Evolutionary conservation across 1,140 invertebrate genomes (phyloP), one percentile per base, ranked within the genome.

Genomic region (Lepidostoma basale): DNA sequence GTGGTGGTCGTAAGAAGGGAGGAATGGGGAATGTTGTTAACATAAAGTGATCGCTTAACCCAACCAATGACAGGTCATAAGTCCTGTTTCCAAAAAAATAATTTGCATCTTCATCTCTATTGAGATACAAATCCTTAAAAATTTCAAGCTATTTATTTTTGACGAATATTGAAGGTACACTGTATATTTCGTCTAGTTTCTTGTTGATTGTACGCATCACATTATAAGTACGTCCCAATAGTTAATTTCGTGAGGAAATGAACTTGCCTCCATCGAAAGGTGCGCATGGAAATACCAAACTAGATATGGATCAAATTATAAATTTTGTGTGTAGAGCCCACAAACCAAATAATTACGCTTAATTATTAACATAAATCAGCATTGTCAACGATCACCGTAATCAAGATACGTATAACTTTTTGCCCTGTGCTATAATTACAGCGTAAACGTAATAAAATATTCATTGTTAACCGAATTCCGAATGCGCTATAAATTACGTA

Each of bases 351-450:
- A 71, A 71, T 71, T 67, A 66, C 52, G 39, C 12, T 62, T 71
- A 67, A 71, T 71, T 68, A 62, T 59, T 64, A 64, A 36, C 42
- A 71, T 71, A 71, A 71, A 71, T 71, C 69, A 71, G 52, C 60
- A 42, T 58, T 71, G 69, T 71, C 69, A 68, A 68, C 65, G 49
- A 64, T 64, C 59, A 64, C 65, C 60, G 47, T 67, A 67, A 67
- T 67, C 65, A 67, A 42, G 9, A 4, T n/a, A 45, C 10, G 30
- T 39, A 39, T 58, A 58, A 9, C 36, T 39, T 58, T 58, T n/a
- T 23, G 33, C 33, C 39, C 14, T 58, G 30, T 58, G 36, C 28
- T 36, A 22, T 58, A 58, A 58, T 58, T 58, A 58, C 30, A 33
- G 5, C 54, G 10, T 58, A 58, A 36, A 39, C 22, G 54, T 18